Percentiles rank a stretch among this genome's conserved stretches.
Conservation (phyloP, 2,888 invertebrate genomes). For the Bembecia ichneumoniformis region DNA sequence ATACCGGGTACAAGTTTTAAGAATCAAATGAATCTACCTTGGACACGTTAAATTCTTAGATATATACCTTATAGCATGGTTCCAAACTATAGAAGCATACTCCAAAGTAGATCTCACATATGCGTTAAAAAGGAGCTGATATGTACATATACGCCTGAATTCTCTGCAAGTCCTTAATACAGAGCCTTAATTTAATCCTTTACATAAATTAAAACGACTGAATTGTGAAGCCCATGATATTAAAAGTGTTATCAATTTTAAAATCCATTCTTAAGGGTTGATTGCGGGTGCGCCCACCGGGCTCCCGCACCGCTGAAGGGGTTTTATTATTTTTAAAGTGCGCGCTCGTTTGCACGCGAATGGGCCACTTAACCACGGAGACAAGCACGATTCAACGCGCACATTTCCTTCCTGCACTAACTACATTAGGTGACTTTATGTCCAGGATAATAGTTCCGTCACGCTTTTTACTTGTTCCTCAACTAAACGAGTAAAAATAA, state of each 20-base stretch:
- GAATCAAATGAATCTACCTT: too few relatives aligned
- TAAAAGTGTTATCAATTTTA: not conserved
- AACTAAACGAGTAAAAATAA: slow-evolving; percentile 25
- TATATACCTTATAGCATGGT: too few relatives aligned
- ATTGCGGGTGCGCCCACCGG: slow-evolving; percentile 11
- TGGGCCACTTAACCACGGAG: slow-evolving; percentile 72
- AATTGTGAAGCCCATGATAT: slow-evolving; percentile 2
- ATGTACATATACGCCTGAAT: too few relatives aligned
- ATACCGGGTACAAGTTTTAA: too few relatives aligned
- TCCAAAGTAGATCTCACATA: too few relatives aligned
- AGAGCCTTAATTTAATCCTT: too few relatives aligned
- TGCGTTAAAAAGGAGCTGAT: too few relatives aligned
- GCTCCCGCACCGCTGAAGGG: slow-evolving; percentile 40
- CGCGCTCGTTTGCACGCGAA: slow-evolving; percentile 73
- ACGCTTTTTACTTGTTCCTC: slow-evolving; percentile 63
- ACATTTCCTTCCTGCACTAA: slow-evolving; percentile 47
- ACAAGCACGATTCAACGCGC: slow-evolving; percentile 38
- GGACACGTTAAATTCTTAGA: too few relatives aligned
- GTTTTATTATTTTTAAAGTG: slow-evolving; percentile 70
- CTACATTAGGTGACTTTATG: slow-evolving; percentile 59
- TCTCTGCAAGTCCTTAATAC: too few relatives aligned
- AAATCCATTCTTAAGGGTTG: slow-evolving; percentile 3
- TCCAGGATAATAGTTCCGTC: slow-evolving; percentile 56
- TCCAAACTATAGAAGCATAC: too few relatives aligned
- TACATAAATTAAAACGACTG: slow-evolving; percentile 2